Base-by-base conservation (phyloP, 2,797 vertebrate species). In the Eremophila alpestris region DNA sequence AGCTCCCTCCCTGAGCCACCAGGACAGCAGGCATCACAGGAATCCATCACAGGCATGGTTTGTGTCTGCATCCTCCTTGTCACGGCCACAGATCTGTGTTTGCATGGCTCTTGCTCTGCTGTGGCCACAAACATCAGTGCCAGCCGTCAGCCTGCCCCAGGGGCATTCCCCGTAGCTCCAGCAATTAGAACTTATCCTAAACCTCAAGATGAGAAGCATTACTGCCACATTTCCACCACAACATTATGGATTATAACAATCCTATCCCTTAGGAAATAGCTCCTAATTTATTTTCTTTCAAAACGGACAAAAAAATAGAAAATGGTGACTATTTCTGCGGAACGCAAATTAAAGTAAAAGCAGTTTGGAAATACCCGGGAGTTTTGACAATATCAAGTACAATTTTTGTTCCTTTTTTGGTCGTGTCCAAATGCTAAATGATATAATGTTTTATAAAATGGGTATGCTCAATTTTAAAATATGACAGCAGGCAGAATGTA, bases 101-200 rank as follows among this genome's bases (percentile, higher is more conserved):
- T 34, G 18, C 36, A 21, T 6, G 3, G 24, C 38, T 38, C 38
- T 38, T 0, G 1, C 52, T 65, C 40, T 46, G 11, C 21, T 4
- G 4, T 18, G 29, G 21, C 43, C 3, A 3, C 52, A 63, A 9
- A 5, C 9, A 2, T 38, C 7, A 0, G 3, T 64, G 29, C n/a
- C 2, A 3, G 22, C 51, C 22, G 2, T 21, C 13, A 4, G 4
- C 16, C 58, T 80, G 23, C 21, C 70, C 45, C 23, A 7, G 32
- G 32, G 76, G 24, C 4, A 0, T 26, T 75, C 13, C 27, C 24
- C 0, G 0, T 4, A 7, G 3, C 56, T 9, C 29, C 1, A 1
- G 23, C 16, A 65, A 40, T 13, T 24, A 70, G 38, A 74, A 18
- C 5, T 11, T 11, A 3, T 20, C 74, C 45, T 48, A 92, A 95